Percentiles rank a stretch among this genome's conserved stretches.
phyloP scores from a whole-genome alignment of 2,113 vertebrate species.

The Onychostruthus taczanowskii region DNA sequence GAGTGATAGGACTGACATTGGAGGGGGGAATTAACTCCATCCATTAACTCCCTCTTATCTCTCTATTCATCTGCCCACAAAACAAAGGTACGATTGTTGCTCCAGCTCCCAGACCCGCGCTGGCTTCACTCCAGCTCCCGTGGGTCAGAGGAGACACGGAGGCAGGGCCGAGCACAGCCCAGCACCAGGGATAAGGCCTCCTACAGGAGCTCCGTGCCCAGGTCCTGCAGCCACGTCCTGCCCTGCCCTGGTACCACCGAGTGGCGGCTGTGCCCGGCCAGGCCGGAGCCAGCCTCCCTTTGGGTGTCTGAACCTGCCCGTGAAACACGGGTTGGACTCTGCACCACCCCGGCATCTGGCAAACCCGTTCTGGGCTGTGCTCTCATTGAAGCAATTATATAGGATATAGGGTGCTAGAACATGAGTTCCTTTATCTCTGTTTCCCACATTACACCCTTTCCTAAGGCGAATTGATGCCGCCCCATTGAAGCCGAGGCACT shows the following conservation, averaged over 20 bases:
- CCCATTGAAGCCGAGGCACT: slow-evolving; percentile 29
- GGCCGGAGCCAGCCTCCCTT: not conserved
- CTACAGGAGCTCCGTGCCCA: not conserved
- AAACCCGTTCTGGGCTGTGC: slow-evolving; percentile 24
- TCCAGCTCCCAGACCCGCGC: not conserved
- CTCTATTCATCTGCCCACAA: slow-evolving; percentile 32
- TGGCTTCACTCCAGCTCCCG: slow-evolving; percentile 18
- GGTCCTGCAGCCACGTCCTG: not conserved
- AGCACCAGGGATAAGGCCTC: not conserved
- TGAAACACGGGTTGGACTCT: not conserved
- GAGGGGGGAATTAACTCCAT: slow-evolving; percentile 30
- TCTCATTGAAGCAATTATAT: slow-evolving; percentile 51
- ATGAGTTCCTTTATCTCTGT: slow-evolving; percentile 57
- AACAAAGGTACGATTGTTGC: slow-evolving; percentile 58
- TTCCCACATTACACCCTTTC: slow-evolving; percentile 66
- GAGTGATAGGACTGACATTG: not conserved
- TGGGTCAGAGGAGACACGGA: not conserved
- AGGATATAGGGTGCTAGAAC: slow-evolving; percentile 52
- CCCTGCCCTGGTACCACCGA: not conserved
- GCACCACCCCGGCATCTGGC: slow-evolving; percentile 3
- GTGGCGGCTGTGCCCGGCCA: not conserved
- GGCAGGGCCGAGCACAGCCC: not conserved
- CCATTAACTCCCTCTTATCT: slow-evolving; percentile 41
- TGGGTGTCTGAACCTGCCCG: not conserved
- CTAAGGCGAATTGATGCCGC: slow-evolving; percentile 55